Evolutionary conservation across 2,888 invertebrate species (phyloP).

Genomic region (Chalcosyrphus nemorum): DNA sequence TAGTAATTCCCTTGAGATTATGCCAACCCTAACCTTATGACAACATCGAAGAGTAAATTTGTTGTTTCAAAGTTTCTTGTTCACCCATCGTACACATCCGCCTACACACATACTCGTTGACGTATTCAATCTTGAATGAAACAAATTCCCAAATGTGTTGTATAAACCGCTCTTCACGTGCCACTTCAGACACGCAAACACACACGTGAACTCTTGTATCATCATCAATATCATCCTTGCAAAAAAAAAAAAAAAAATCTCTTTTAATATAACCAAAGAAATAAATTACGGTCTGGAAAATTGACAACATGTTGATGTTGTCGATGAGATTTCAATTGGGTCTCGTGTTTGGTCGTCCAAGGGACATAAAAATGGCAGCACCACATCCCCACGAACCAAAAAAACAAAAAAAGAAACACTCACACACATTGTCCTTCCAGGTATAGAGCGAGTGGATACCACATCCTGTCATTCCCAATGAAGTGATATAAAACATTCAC

Average conservation of each 20-base stretch:
- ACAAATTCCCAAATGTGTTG: constrained; percentile 16
- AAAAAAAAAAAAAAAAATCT: constrained; percentile 44
- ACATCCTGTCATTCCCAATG: constrained; percentile 4
- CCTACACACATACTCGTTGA: not conserved
- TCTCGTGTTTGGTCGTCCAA: constrained; percentile 39
- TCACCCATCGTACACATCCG: not conserved
- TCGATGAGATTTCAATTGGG: constrained; percentile 70
- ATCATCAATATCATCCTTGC: constrained; percentile 40
- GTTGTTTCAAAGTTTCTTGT: not conserved
- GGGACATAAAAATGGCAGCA: constrained; percentile 47
- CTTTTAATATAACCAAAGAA: constrained; percentile 67
- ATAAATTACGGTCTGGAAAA: constrained; percentile 69
- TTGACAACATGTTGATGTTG: constrained; percentile 71
- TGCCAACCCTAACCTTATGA: not conserved
- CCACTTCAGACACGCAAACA: not conserved
- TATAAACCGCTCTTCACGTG: constrained; percentile 1
- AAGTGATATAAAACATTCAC: constrained; percentile 47
- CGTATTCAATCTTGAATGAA: constrained; percentile 2
- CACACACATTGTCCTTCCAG: constrained; percentile 29
- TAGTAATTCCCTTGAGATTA: not conserved
- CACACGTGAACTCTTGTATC: constrained; percentile 28
- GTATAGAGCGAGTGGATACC: not conserved
- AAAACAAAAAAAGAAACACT: too few relatives aligned
- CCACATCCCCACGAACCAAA: constrained; percentile 31
- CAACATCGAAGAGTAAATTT: not conserved